phyloP scores from a whole-genome alignment of 30 jellyfish, hydroid and myxozoan species.

The Kudoa iwatai region DNA sequence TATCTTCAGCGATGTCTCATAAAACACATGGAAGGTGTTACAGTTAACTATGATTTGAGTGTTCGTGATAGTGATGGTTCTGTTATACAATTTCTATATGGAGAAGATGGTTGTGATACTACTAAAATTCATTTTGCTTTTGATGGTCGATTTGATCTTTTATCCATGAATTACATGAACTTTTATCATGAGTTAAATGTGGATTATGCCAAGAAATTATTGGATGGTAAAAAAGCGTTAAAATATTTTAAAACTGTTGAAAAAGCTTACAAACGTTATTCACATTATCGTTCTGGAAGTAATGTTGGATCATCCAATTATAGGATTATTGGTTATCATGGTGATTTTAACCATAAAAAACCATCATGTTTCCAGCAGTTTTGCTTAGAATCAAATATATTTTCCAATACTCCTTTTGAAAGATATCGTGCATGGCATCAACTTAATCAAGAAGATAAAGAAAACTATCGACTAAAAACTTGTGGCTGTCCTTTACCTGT shows the following conservation, averaged over 20 bases:
- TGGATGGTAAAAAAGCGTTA: background rate
- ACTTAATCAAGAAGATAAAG: too few relatives aligned
- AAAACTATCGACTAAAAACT: constrained; percentile 4
- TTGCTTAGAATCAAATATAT: too few relatives aligned
- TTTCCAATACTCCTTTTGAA: background rate
- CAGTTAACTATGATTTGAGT: constrained; percentile 62
- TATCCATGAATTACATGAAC: constrained; percentile 34
- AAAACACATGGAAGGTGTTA: constrained; percentile 79
- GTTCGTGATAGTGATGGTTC: constrained; percentile 99
- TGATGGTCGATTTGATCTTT: constrained; percentile 20
- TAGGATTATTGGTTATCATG: background rate
- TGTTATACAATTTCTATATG: constrained; percentile 68
- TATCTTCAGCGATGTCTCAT: constrained; percentile 78
- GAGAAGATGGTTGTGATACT: constrained; percentile 94
- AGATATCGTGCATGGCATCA: too few relatives aligned
- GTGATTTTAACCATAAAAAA: background rate
- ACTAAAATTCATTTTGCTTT: constrained; percentile 20
- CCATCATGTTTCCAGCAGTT: constrained; percentile 1
- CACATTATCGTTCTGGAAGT: background rate
- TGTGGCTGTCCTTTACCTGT: constrained; percentile 69
- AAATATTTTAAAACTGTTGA: background rate
- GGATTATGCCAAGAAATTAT: background rate
- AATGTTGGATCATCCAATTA: background rate
- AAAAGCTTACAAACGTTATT: background rate
- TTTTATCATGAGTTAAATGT: background rate